Conservation (phyloP, 2,797 vertebrate species). For the Sebastes kiyomatsui region DNA sequence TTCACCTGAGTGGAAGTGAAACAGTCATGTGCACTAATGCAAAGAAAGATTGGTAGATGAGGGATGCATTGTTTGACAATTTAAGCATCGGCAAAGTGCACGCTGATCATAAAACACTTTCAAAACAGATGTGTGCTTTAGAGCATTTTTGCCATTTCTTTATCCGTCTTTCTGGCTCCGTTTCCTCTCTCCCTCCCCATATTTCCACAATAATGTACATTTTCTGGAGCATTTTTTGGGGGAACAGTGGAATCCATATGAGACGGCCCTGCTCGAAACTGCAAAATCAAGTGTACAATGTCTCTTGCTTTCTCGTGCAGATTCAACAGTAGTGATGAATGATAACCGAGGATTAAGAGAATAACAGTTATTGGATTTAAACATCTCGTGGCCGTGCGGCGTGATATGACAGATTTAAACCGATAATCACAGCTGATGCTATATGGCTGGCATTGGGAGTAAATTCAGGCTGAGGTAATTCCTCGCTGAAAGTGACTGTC, state of each 20-base stretch:
- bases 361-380: constrained; percentile 50
- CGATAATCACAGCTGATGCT: constrained; percentile 33
- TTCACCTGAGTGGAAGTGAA: not conserved
- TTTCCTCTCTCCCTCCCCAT: not conserved
- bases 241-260: not conserved
- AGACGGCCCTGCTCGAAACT: not conserved
- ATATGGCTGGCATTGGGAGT: constrained; percentile 1
- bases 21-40: not conserved
- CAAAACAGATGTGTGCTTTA: not conserved
- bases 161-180: not conserved
- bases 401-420: constrained; percentile 37
- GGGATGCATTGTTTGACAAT: not conserved
- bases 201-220: not conserved
- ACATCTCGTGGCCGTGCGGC: not conserved
- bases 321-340: not conserved
- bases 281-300: not conserved
- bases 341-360: constrained; percentile 37
- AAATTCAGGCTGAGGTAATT: constrained; percentile 44
- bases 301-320: not conserved
- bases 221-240: not conserved
- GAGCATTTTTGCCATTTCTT: not conserved
- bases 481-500: constrained; percentile 67
- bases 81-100: not conserved
- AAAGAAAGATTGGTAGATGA: not conserved
- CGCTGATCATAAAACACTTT: not conserved